Base-by-base conservation (phyloP, 2,113 vertebrate genomes). In the Abramis brama region DNA sequence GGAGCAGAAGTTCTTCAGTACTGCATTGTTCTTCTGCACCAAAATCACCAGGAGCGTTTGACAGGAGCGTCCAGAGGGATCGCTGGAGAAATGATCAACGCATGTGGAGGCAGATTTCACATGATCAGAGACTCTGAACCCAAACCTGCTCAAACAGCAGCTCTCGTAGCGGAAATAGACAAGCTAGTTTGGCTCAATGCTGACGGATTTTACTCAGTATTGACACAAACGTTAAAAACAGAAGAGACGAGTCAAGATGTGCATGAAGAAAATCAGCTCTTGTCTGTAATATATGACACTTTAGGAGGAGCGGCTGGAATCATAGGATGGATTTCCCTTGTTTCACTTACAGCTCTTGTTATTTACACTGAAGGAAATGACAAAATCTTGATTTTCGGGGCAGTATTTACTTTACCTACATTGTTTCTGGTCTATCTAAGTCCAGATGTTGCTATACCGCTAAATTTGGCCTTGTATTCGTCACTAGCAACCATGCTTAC, bases 21-120 rank as follows among this genome's bases (percentile, higher is more conserved):
- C 76, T 59, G 55, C 76, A 55, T 39, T 39, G 52, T 79, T 76
- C 74, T 76, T 52, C 74, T 76, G 43, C 11, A 19, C 2, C 73
- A 47, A 17, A 75, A 75, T 3, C 43, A 75, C 1, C 74, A 76
- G 74, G n/a, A 52, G 19, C 45, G 13, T 8, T 19, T 76, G 2
- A 76, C 43, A 17, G 45, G 45, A 76, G 74, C 74, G 0, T 76
- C 45, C 43, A 76, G 74, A 76, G 73, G 39, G 45, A 73, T 73
- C 21, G 33, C 73, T 45, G n/a, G 73, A 76, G 74, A 76, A 47
- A 57, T 57, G 19, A 79, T 59, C 30, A 23, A 79, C 19, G 76
- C 76, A 5, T 59, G 76, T 79, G 76, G 55, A 79, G 76, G 76
- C 57, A 57, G 76, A 57, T 79, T 76, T 59, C 76, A 79, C 52